Conservation (phyloP, 2,113 vertebrate species). For the Daboia siamensis region DNA sequence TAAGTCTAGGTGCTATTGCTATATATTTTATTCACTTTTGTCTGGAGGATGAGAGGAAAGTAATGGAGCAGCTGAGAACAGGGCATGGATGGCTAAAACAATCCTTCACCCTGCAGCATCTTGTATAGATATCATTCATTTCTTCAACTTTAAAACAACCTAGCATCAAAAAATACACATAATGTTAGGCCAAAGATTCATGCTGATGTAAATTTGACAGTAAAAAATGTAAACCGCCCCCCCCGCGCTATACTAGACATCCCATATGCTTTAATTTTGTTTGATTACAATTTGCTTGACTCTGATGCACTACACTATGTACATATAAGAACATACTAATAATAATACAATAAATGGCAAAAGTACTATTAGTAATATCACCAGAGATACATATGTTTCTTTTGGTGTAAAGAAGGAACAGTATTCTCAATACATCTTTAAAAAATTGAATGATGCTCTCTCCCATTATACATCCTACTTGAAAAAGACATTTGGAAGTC, state of each 20-base stretch:
- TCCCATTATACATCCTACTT: not conserved
- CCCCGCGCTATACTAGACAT: not conserved
- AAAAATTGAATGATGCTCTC: not conserved
- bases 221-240: not conserved
- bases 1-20: too few relatives aligned
- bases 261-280: not conserved
- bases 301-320: not conserved
- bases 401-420: not conserved
- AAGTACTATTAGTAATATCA: not conserved
- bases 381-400: not conserved
- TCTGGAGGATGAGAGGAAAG: not conserved
- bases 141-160: not conserved
- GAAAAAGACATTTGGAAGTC: not conserved
- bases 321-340: not conserved
- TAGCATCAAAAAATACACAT: not conserved
- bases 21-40: not conserved
- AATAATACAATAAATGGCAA: not conserved
- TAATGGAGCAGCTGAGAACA: not conserved
- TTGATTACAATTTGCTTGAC: not conserved
- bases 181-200: constrained; percentile 24
- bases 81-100: not conserved
- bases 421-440: not conserved
- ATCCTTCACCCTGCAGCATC: not conserved
- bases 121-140: not conserved
- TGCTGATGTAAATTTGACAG: not conserved